Evolutionary conservation across 2,113 vertebrate genomes (phyloP), one percentile per base, ranked within the genome.

Genomic region (Perca fluviatilis): DNA sequence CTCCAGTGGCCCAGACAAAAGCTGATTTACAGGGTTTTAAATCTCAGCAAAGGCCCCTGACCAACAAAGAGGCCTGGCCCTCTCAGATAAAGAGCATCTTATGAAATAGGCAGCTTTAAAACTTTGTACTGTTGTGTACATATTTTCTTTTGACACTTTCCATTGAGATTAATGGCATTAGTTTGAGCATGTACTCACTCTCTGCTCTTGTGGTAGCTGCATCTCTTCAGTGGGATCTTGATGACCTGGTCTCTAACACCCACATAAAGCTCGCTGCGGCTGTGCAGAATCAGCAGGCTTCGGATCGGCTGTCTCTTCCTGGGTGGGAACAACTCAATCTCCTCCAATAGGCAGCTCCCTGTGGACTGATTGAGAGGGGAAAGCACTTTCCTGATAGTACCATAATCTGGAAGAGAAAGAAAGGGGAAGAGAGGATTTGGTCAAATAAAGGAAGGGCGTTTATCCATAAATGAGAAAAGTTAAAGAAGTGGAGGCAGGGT

Each of bases 371-470:
- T 97, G 91, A 98, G 73, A 0, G 98, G 98, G 0, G 97, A 98
- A 23, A 98, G 97, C 49, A 99, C 97, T 90, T 99, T 99, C 87
- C 98, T 96, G 90, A 99, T 97, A 63, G 98, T 98, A 14, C 98
- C 98, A 1, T 98, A 97, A 93, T 98, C 98, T 99, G 94, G 74
- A 63, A n/a, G 54, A 49, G 2, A 85, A 51, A 63, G 49, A 50
- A 12, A 9, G 57, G 21, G 25, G 10, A 27, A 6, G 21, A 67
- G 72, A 65, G 47, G 73, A 74, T 82, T 65, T 54, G 63, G 58
- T 69, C 82, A 89, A 25, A 83, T 47, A 68, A 25, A 80, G 50
- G 27, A 51, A 60, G 56, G 56, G 18, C 33, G 49, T 77, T 86
- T 64, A 82, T 77, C 68, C 10, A 43, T 51, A 23, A 58, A 47